phyloP scores from a whole-genome alignment of 2,888 invertebrate genomes.

The Bombyx huttoni region DNA sequence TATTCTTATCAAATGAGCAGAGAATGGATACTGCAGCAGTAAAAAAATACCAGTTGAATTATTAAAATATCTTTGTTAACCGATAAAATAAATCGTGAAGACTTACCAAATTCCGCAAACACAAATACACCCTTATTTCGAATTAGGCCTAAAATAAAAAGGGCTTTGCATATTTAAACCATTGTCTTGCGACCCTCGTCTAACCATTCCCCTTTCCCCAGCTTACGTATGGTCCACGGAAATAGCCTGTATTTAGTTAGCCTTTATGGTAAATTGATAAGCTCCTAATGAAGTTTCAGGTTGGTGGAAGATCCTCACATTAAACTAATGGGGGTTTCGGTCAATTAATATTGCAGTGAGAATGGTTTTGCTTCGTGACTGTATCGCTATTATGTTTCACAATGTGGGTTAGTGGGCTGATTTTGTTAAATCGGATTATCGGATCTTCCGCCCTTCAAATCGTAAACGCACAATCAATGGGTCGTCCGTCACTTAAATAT shows the following conservation, averaged over 20 bases:
- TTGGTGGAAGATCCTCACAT: not conserved
- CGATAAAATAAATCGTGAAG: not conserved
- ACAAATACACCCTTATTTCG: not conserved
- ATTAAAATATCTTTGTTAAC: not conserved
- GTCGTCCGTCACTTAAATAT: too few relatives aligned
- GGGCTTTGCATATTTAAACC: not conserved
- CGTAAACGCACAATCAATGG: too few relatives aligned
- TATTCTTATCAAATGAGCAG: too few relatives aligned
- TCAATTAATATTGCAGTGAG: not conserved
- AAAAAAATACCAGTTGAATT: too few relatives aligned
- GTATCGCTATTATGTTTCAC: too few relatives aligned
- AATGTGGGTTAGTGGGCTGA: too few relatives aligned
- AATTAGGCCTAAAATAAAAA: not conserved
- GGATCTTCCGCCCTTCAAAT: too few relatives aligned
- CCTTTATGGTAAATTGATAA: not conserved
- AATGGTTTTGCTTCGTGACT: not conserved
- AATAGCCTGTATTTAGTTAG: not conserved
- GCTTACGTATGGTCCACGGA: not conserved
- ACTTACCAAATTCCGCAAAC: not conserved
- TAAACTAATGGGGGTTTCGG: not conserved
- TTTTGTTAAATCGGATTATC: too few relatives aligned
- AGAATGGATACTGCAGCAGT: too few relatives aligned
- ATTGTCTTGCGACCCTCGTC: not conserved
- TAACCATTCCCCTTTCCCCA: not conserved
- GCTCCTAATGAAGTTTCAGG: not conserved